A percentile compares a stretch with the other conserved stretches of the same genome.
These are phyloP conservation scores for Lathamus discolor DNA, from an alignment of 2,113 vertebrate genomes.

Conservation along the genomic window DNA sequence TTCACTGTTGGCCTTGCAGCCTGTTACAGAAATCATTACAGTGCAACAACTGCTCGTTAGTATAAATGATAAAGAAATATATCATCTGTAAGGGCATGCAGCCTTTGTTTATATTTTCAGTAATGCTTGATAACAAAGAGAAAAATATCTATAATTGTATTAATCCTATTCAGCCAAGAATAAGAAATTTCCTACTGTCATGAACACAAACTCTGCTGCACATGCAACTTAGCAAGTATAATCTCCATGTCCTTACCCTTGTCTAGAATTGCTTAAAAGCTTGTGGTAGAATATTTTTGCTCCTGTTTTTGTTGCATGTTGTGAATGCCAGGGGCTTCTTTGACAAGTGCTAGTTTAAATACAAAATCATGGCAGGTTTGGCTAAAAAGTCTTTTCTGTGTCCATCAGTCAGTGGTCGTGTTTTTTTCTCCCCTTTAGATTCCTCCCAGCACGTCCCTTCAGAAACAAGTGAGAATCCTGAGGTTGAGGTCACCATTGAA, in stretches of 20 bases:
- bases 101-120: neutral
- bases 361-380: neutral
- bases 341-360: constrained; percentile 4
- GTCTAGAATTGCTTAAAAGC: neutral
- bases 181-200: neutral
- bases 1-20: neutral
- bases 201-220: neutral
- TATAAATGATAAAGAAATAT: neutral
- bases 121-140: constrained; percentile 5
- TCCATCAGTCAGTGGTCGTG: constrained; percentile 43
- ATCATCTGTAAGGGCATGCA: neutral
- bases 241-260: neutral
- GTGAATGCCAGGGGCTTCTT: neutral
- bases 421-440: constrained; percentile 58
- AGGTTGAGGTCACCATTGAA: constrained; percentile 83
- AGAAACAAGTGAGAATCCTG: constrained; percentile 78
- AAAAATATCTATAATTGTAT: neutral
- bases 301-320: neutral
- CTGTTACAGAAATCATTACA: neutral
- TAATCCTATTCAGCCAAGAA: neutral
- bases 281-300: neutral
- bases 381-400: constrained; percentile 29
- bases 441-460: constrained; percentile 66
- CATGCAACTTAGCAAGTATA: neutral
- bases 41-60: neutral